phyloP scores from a whole-genome alignment of 2,888 invertebrate genomes.

The Leucophenga montana region DNA sequence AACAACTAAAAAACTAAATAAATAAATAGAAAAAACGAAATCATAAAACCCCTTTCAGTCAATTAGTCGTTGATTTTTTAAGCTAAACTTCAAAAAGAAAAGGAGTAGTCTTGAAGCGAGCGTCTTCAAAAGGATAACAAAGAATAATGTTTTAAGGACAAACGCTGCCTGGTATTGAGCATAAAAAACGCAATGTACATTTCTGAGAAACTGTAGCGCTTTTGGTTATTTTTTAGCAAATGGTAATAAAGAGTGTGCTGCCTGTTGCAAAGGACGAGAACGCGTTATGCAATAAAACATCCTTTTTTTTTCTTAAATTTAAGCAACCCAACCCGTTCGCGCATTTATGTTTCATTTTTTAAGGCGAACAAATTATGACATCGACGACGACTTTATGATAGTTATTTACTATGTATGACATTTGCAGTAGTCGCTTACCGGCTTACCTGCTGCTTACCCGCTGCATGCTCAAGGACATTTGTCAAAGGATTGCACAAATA shows the following conservation, averaged over 20 bases:
- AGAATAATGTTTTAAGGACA: not conserved
- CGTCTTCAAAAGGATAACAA: not conserved
- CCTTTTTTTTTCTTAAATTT: conserved; percentile 36
- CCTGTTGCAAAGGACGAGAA: conserved; percentile 38
- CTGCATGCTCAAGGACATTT: conserved; percentile 49
- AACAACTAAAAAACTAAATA: too few species aligned
- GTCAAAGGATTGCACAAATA: conserved; percentile 69
- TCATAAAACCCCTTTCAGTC: conserved; percentile 58
- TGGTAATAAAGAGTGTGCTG: too few species aligned
- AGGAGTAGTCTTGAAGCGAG: not conserved
- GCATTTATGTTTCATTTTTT: not conserved
- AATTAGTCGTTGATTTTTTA: conserved; percentile 64
- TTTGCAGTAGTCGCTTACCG: not conserved
- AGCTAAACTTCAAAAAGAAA: conserved; percentile 32
- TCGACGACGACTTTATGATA: not conserved
- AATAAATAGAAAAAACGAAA: conserved; percentile 16
- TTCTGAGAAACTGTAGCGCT: too few species aligned
- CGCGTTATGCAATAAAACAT: conserved; percentile 62
- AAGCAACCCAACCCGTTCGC: conserved; percentile 53
- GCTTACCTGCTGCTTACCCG: not conserved
- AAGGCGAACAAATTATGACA: not conserved
- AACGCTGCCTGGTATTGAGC: conserved; percentile 29
- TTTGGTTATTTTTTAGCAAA: conserved; percentile 45
- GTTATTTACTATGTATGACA: conserved; percentile 2
- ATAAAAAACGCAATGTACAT: conserved; percentile 34